Base-by-base conservation (phyloP, 2,113 vertebrate genomes). In the Isichthys henryi region DNA sequence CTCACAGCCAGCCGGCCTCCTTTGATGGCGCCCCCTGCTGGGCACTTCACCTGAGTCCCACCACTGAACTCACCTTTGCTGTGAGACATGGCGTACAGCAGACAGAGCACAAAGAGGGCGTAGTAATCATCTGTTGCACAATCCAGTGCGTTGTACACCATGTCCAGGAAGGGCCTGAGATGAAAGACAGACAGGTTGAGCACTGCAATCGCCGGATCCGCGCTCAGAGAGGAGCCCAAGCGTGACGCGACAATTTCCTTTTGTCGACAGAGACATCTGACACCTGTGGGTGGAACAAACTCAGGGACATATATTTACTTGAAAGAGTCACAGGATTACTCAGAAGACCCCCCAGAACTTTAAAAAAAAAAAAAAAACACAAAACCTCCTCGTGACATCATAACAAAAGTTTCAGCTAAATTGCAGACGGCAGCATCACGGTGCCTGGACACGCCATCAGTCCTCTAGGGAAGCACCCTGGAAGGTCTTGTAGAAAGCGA, bases 91-190 rank as follows among this genome's bases (percentile, higher is more conserved):
- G 98, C 98, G 3, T 98, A 99, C 0, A 99, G 95, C 88, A 99
- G 97, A 92, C 98, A 99, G 89, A 99, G 97, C 88, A 99, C 98
- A 89, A 99, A 99, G n/a, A 99, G 95, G 0, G 98, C 97, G 0
- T 99, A 97, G 93, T 99, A 99, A 91, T 99, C 98, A 0, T 98
- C 97, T 0, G 93, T 95, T 3, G 95, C 95, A 92, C 97, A 99
- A 91, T 99, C 97, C 43, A 99, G 94, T 1, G 98, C 97, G 0
- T 97, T 97, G 93, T 98, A 99, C 48, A 99, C 97, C 98, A 99
- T 97, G 93, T 99, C 98, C 90, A 99, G 94, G 92, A 99, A 99
- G 1, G 97, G 98, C 86, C 98, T 99, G 92, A 66, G 10, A 80
- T 31, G 1, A 86, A 23, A 62, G 5, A 86, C 46, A 86, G 13